These are phyloP conservation scores for Channa argus DNA, from an alignment of 2,113 vertebrate species.

Conservation along the genomic window DNA sequence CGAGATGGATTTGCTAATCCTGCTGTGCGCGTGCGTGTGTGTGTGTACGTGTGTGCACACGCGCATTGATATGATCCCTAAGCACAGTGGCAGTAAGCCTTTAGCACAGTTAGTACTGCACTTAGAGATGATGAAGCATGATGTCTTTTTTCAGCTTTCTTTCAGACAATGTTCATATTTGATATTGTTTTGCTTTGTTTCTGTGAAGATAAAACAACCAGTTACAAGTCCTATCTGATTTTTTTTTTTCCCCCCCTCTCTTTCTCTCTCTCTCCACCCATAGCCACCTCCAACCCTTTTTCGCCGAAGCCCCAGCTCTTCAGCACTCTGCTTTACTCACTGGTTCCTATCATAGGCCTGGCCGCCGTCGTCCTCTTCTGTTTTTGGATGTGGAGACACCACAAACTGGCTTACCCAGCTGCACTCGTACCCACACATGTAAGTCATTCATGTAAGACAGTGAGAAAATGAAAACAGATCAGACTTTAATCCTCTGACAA, in stretches of 20 bases:
- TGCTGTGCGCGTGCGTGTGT: conserved; percentile 13
- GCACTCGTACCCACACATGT: conserved; percentile 98
- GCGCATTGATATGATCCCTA: conserved; percentile 54
- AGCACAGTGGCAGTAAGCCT: conserved; percentile 54
- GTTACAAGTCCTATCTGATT: neutral
- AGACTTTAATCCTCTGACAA: neutral
- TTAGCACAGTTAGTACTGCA: conserved; percentile 44
- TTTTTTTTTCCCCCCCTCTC: neutral
- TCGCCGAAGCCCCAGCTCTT: conserved; percentile 91
- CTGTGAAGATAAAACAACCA: neutral
- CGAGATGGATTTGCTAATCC: conserved; percentile 73
- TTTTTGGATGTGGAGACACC: conserved; percentile 98
- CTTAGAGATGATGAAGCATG: conserved; percentile 42
- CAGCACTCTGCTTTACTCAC: conserved; percentile 94
- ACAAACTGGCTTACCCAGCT: conserved; percentile 97
- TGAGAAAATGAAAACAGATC: neutral
- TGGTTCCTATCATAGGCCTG: conserved; percentile 96
- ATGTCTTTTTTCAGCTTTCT: neutral
- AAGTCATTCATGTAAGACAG: conserved; percentile 67
- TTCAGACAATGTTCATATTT: neutral
- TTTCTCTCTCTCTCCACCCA: neutral
- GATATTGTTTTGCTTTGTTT: neutral
- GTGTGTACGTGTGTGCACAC: conserved; percentile 22
- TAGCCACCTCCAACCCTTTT: conserved; percentile 96
- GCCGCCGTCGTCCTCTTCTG: conserved; percentile 93